phyloP scores from a whole-genome alignment of 2,113 vertebrate species.

The Danionella cerebrum region DNA sequence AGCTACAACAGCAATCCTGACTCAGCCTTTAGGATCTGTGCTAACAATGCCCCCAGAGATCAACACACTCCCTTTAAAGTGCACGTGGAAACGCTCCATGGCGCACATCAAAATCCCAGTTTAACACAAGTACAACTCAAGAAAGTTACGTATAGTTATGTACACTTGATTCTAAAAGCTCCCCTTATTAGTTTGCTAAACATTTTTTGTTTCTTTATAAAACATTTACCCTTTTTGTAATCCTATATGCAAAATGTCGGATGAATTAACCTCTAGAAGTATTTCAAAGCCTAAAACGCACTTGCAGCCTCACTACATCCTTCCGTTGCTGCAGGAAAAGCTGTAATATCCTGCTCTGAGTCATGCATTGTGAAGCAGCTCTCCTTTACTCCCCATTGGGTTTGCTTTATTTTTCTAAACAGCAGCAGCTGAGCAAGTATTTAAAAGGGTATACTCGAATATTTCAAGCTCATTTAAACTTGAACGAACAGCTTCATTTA shows the following conservation, averaged over 20 bases:
- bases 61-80: not conserved
- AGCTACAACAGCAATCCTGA: not conserved
- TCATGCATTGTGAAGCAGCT: not conserved
- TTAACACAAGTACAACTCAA: no score
- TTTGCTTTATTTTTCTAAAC: not conserved
- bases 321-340: not conserved
- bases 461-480: no score
- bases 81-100: not conserved
- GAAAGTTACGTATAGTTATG: no score
- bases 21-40: not conserved
- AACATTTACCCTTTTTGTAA: no score
- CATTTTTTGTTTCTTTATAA: no score
- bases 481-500: not conserved
- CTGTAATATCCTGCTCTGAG: constrained; percentile 17
- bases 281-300: not conserved
- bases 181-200: no score
- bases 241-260: no score
- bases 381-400: not conserved
- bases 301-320: not conserved
- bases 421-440: not conserved
- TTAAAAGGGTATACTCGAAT: no score
- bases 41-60: not conserved
- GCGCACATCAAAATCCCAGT: no score
- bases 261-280: not conserved
- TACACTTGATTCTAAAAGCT: no score